These are phyloP conservation scores for Dolichoris vasculosae DNA, from an alignment of 1,140 invertebrate species.

Conservation along the genomic window DNA sequence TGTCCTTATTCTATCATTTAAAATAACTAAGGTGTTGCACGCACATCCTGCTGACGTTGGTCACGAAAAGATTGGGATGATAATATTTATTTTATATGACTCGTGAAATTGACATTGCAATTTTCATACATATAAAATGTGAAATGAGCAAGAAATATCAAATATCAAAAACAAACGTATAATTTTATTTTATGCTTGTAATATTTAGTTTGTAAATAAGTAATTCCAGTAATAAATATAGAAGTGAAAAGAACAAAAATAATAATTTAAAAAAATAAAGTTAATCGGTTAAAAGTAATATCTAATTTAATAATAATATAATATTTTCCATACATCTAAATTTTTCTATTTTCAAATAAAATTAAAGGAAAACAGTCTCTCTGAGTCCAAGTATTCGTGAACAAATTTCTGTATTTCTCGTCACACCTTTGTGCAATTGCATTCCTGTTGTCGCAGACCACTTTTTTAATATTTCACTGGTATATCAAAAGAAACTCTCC, in stretches of 20 bases:
- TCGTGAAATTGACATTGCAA: not conserved
- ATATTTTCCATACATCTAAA: too few relatives aligned
- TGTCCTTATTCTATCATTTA: too few relatives aligned
- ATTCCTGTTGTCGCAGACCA: not conserved
- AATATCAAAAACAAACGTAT: not conserved
- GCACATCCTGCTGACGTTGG: too few relatives aligned
- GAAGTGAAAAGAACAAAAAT: not conserved
- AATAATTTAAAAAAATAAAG: too few relatives aligned
- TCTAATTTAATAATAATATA: too few relatives aligned
- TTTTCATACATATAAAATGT: not conserved
- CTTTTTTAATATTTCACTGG: not conserved
- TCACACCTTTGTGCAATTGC: not conserved
- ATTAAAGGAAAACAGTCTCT: not conserved
- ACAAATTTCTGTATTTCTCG: not conserved
- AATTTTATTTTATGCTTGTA: not conserved
- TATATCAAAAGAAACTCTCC: not conserved
- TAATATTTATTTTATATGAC: too few relatives aligned
- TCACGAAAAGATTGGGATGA: too few relatives aligned
- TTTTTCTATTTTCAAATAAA: not conserved
- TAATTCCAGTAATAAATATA: not conserved
- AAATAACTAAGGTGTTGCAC: too few relatives aligned
- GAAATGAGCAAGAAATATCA: too few relatives aligned
- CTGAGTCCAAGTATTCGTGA: not conserved
- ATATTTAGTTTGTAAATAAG: not conserved
- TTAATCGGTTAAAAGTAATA: too few relatives aligned